phyloP scores from a whole-genome alignment of 1,140 invertebrate species.

The Anastrepha ludens region DNA sequence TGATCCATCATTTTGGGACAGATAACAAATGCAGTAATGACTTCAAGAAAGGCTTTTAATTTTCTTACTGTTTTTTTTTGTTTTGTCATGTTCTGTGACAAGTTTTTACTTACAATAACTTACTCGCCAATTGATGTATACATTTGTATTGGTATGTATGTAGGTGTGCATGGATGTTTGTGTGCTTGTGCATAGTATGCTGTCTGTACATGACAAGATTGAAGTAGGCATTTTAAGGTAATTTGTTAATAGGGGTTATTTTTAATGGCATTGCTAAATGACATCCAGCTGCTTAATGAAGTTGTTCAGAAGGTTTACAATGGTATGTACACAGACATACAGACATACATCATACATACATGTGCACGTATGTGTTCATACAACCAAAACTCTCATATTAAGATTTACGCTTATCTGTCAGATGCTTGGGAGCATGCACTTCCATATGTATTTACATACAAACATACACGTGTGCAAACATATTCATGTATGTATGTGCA shows the following conservation, averaged over 20 bases:
- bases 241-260: conserved; percentile 71
- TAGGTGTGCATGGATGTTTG: conserved; percentile 4
- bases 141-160: neutral
- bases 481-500: neutral
- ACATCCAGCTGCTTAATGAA: conserved; percentile 55
- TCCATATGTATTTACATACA: neutral
- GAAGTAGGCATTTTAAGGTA: conserved; percentile 57
- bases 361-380: neutral
- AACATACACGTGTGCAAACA: neutral
- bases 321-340: neutral
- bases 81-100: conserved; percentile 20
- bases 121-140: conserved; percentile 20
- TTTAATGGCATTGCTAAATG: conserved; percentile 64
- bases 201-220: conserved; percentile 34
- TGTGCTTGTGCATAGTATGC: neutral
- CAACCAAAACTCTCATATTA: neutral
- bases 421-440: neutral
- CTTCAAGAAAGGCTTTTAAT: conserved; percentile 38
- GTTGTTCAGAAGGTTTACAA: conserved; percentile 13
- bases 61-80: conserved; percentile 40
- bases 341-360: neutral
- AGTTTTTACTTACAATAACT: conserved; percentile 17
- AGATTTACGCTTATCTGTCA: conserved; percentile 31
- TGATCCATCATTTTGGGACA: conserved; percentile 41
- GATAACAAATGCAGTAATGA: conserved; percentile 45